These are phyloP conservation scores for Spodoptera exigua DNA, from an alignment of 2,888 invertebrate genomes.

Conservation along the genomic window DNA sequence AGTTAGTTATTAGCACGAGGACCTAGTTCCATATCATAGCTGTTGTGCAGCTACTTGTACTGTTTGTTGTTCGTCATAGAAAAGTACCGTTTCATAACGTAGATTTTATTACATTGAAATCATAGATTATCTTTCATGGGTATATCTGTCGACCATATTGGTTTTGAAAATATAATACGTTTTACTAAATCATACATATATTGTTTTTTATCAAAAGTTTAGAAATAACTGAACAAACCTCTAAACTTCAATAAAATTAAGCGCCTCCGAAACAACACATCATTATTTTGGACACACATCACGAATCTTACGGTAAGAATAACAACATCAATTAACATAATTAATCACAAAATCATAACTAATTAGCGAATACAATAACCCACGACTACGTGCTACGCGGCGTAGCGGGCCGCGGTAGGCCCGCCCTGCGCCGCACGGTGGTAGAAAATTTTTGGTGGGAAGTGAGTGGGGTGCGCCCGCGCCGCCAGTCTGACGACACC, in stretches of 20 bases:
- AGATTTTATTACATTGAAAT: no score
- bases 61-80: slow-evolving; percentile 16
- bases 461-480: slow-evolving; percentile 88
- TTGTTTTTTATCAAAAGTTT: background rate
- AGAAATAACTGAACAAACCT: background rate
- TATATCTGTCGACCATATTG: no score
- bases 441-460: slow-evolving; percentile 88
- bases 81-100: background rate
- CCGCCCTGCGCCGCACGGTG: slow-evolving; percentile 74
- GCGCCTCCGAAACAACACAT: slow-evolving; percentile 22
- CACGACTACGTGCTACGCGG: slow-evolving; percentile 50
- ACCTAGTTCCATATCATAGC: slow-evolving; percentile 56
- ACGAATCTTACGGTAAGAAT: slow-evolving; percentile 52
- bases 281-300: slow-evolving; percentile 46
- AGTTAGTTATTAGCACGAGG: slow-evolving; percentile 44
- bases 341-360: slow-evolving; percentile 54
- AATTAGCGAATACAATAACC: slow-evolving; percentile 57
- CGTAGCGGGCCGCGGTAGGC: slow-evolving; percentile 76
- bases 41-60: slow-evolving; percentile 17
- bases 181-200: no score
- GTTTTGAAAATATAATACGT: no score
- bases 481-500: slow-evolving; percentile 80
- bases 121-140: no score
- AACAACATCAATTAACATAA: slow-evolving; percentile 58
- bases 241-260: slow-evolving; percentile 5